Base-by-base conservation (phyloP, 2,888 invertebrate genomes). In the Lepidonotus clava region DNA sequence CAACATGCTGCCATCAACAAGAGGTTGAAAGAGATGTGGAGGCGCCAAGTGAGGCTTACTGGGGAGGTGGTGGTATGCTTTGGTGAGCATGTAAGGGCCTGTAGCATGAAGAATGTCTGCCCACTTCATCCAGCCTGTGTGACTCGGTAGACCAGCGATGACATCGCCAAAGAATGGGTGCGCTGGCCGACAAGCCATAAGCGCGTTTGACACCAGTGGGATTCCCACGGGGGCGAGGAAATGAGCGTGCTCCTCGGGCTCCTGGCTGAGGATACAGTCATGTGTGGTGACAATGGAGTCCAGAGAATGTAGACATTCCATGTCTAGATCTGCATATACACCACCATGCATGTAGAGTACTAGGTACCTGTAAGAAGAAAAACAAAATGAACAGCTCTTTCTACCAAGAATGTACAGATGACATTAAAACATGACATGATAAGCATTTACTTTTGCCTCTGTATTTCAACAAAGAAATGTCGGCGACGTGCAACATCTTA, bases 321-420 rank as follows among this genome's bases (percentile, higher is more conserved):
- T 90, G 83, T 93, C 93, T 90, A 93, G 89, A 86, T 93, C 93
- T 0, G 91, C 92, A 88, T 93, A 93, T 0, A 93, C 89, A 4
- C 93, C 93, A 34, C 93, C 93, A 89, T 91, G 92, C 77, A 92
- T 91, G 86, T 93, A 91, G 88, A 93, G 88, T 28, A 93, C 89
- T 51, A 93, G 90, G 89, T 93, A 93, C 38, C 93, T 90, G 76
- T 5, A 85, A 66, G 21, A 8, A 86, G n/a, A n/a, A n/a, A n/a
- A n/a, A n/a, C n/a, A n/a, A n/a, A n/a, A n/a, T n/a, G n/a, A n/a
- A n/a, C n/a, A n/a, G n/a, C n/a, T n/a, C n/a, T n/a, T n/a, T n/a
- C n/a, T n/a, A n/a, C n/a, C n/a, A n/a, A 21, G 14, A 8, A 11
- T 14, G 38, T 34, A 76, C 77, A 6, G 21, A 8, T 14, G 11